Evolutionary conservation across 2,113 vertebrate species (phyloP).

Genomic region (Sakesphorus luctuosus): DNA sequence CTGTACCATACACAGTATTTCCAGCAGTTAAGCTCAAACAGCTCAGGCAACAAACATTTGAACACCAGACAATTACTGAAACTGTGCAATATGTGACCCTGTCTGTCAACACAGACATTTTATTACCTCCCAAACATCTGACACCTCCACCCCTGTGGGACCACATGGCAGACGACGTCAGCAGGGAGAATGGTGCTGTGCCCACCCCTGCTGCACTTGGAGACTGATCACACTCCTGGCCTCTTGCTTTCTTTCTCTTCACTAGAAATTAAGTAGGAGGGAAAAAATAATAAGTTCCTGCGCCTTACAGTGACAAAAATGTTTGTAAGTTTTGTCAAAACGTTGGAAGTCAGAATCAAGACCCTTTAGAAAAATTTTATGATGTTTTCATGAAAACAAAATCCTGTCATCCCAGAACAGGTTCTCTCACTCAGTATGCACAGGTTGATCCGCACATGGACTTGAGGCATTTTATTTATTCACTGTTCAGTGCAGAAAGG

Average conservation of each 20-base stretch:
- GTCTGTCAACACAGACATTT: neutral
- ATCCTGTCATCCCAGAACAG: neutral
- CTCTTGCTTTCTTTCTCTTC: neutral
- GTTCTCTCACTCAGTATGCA: neutral
- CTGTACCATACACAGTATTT: neutral
- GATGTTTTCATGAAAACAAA: neutral
- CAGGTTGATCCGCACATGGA: neutral
- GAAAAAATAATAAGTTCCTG: neutral
- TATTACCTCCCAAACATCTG: neutral
- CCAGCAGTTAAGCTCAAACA: neutral
- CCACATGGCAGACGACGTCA: neutral
- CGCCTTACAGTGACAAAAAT: neutral
- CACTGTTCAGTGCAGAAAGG: neutral
- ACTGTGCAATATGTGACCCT: neutral
- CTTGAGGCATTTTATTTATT: neutral
- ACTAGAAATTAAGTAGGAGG: neutral
- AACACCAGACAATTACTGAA: neutral
- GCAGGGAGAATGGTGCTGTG: fast-evolving
- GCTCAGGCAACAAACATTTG: neutral
- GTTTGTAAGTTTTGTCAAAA: neutral
- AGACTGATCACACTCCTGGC: neutral
- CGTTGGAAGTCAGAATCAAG: neutral
- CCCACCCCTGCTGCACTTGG: fast-evolving
- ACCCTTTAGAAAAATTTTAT: neutral
- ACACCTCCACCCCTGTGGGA: neutral